Percentiles rank a stretch among this genome's conserved stretches.
Conservation (phyloP, 2,888 invertebrate genomes). For the Neocrepidodera transversa region DNA sequence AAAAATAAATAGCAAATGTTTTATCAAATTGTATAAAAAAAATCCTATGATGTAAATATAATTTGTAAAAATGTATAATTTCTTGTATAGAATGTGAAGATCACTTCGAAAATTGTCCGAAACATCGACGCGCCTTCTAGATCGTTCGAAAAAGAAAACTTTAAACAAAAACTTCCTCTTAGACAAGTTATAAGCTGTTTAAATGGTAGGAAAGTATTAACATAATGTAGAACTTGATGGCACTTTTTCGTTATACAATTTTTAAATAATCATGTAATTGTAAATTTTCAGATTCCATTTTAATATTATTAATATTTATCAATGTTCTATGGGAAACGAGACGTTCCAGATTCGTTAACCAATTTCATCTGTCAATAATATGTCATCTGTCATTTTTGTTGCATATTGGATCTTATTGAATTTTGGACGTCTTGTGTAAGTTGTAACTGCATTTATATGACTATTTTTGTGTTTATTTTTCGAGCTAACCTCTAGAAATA, state of each 20-base stretch:
- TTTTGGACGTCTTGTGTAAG: conserved; percentile 33
- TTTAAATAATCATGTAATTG: conserved; percentile 51
- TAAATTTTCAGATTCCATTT: conserved; percentile 53
- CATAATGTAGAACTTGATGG: conserved; percentile 54
- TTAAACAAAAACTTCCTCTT: conserved; percentile 18
- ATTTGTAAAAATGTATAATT: conserved; percentile 43
- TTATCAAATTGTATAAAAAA: conserved; percentile 33
- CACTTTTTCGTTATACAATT: conserved; percentile 47
- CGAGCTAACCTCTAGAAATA: conserved; percentile 51
- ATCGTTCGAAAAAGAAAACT: conserved; percentile 31
- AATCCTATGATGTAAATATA: conserved; percentile 37
- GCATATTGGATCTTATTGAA: not conserved
- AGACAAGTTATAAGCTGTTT: conserved; percentile 28
- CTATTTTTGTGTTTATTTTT: conserved; percentile 55
- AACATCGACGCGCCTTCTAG: conserved; percentile 33
- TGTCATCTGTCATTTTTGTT: not conserved
- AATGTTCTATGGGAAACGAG: conserved; percentile 37
- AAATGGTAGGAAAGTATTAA: conserved; percentile 37
- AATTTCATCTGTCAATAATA: not conserved
- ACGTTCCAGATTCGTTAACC: conserved; percentile 16
- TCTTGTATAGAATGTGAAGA: conserved; percentile 46
- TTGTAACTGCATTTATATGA: conserved; percentile 55
- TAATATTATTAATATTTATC: conserved; percentile 45
- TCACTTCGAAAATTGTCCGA: conserved; percentile 44
- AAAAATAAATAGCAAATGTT: conserved; percentile 20